Evolutionary conservation across 2,888 invertebrate species (phyloP).

Genomic region (Lasioglossum figueresi): DNA sequence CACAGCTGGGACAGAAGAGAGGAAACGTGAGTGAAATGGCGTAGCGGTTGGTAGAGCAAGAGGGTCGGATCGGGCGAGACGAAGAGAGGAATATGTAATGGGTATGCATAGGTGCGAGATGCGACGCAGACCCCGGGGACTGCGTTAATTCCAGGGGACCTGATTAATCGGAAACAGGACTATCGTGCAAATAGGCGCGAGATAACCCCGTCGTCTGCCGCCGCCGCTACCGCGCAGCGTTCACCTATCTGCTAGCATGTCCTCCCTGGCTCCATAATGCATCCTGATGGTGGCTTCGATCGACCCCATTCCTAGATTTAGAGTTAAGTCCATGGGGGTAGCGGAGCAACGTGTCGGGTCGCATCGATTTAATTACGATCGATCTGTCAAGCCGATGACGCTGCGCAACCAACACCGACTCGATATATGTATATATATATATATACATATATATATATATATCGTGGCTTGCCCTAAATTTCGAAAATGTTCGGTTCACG

Average conservation of each 20-base stretch:
- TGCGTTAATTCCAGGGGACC: conserved; percentile 81
- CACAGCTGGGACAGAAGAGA: conserved; percentile 29
- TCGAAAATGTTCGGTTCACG: conserved; percentile 64
- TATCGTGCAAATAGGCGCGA: conserved; percentile 82
- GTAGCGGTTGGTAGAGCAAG: not conserved
- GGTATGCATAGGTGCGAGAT: conserved; percentile 58
- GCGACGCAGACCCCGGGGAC: conserved; percentile 69
- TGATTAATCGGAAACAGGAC: conserved; percentile 83
- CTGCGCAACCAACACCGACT: conserved; percentile 54
- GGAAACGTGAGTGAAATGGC: conserved; percentile 21
- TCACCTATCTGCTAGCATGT: conserved; percentile 74
- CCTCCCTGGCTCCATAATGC: conserved; percentile 74
- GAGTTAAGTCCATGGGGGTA: conserved; percentile 71
- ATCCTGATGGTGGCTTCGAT: conserved; percentile 76
- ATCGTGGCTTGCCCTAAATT: conserved; percentile 70
- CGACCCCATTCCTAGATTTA: conserved; percentile 79
- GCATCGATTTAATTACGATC: conserved; percentile 77
- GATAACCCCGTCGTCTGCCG: conserved; percentile 75
- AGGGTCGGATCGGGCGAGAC: conserved; percentile 20
- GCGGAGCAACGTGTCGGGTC: conserved; percentile 57
- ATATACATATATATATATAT: not conserved
- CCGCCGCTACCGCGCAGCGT: conserved; percentile 46
- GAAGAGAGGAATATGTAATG: conserved; percentile 42
- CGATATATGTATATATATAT: conserved; percentile 15
- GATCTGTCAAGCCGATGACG: conserved; percentile 70